Base-by-base conservation (phyloP, 2,113 vertebrate genomes). In the Cottus gobio region DNA sequence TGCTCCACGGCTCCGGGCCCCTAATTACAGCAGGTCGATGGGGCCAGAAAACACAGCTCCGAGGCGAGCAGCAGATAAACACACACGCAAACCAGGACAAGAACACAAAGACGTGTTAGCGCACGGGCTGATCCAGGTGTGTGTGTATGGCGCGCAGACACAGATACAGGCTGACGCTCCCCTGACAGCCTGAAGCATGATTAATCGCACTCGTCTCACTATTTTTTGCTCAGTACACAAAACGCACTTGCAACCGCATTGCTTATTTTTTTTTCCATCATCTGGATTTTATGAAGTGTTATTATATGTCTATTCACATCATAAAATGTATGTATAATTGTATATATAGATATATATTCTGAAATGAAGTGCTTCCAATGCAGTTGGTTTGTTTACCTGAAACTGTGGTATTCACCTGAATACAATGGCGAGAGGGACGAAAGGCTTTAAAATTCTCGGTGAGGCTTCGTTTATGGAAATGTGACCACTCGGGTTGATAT, bases 21-120 rank as follows among this genome's bases (percentile, higher is more conserved):
- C 85, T 91, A 90, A 93, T 93, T 91, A 88, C 58, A 76, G 82
- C 52, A 9, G 77, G 85, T 87, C 84, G 82, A 92, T 90, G 89
- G 89, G 85, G 76, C 54, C 74, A 75, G 78, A 76, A 89, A 90
- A 88, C 69, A 89, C 70, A 24, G 77, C 83, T 57, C 57, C 16
- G 71, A 83, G 78, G 83, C 48, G 34, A 80, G 75, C 42, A n/a
- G 7, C 60, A 64, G 69, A 80, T 77, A 86, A 84, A 87, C 76
- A 84, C 76, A 84, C 46, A 34, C 42, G 70, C 77, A 68, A 73
- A 84, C 31, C n/a, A 30, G 74, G 57, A 71, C 46, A 4, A 58
- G 71, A 56, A 85, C 56, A 77, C 75, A 68, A 67, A 84, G 71
- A 65, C 39, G 50, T 54, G 58, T 57, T 68, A 73, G 65, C 63